A percentile compares a stretch with the other conserved stretches of the same genome.
These are phyloP conservation scores for Stylophora pistillata DNA, from an alignment of 64 coral and sea anemone species.

Conservation along the genomic window DNA sequence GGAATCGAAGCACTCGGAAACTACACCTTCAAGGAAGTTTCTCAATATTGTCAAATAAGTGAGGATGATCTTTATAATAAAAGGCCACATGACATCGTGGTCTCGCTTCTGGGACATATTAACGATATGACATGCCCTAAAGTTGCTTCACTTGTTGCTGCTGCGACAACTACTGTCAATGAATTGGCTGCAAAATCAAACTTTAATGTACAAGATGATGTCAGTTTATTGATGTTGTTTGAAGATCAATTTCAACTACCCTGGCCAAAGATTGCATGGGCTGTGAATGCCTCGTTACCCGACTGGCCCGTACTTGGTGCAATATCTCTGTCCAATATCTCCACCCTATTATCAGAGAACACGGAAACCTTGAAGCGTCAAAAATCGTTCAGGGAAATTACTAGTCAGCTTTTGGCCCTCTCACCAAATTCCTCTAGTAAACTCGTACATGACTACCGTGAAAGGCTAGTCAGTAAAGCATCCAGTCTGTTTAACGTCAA, in stretches of 20 bases:
- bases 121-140: conserved; percentile 56
- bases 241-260: conserved; percentile 51
- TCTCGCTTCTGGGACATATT: conserved; percentile 57
- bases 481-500: conserved; percentile 42
- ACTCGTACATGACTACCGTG: conserved; percentile 12
- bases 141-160: conserved; percentile 54
- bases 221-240: conserved; percentile 43
- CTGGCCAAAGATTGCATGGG: conserved; percentile 76
- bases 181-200: conserved; percentile 55
- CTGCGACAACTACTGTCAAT: conserved; percentile 23
- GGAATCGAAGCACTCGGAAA: conserved; percentile 56
- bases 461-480: not conserved
- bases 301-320: conserved; percentile 78
- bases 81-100: conserved; percentile 31
- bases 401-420: conserved; percentile 1
- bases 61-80: conserved; percentile 7
- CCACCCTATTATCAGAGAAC: not conserved
- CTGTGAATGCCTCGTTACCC: conserved; percentile 42
- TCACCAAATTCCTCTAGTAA: not conserved
- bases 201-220: conserved; percentile 42
- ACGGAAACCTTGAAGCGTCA: not conserved
- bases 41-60: conserved; percentile 41
- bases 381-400: not conserved
- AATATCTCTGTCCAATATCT: conserved; percentile 9
- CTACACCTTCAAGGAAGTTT: conserved; percentile 69